A percentile compares a stretch with the other conserved stretches of the same genome.
These are phyloP conservation scores for Melinaea menophilus DNA, from an alignment of 2,888 invertebrate genomes.

Conservation along the genomic window DNA sequence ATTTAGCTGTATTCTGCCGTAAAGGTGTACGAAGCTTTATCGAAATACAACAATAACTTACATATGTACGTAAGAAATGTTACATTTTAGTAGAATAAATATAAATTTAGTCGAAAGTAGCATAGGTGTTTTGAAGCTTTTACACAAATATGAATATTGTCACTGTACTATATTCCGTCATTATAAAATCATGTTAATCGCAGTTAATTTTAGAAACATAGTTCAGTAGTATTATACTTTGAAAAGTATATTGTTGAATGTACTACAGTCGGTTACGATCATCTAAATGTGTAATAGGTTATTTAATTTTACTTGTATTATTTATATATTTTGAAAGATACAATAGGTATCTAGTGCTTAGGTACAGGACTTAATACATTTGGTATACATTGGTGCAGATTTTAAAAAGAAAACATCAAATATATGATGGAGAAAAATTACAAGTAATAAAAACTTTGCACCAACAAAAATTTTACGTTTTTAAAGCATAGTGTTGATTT, in stretches of 20 bases:
- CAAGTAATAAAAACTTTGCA: not conserved
- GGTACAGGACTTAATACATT: no score
- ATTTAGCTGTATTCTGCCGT: slow-evolving; percentile 20
- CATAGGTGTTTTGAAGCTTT: slow-evolving; percentile 76
- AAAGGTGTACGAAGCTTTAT: slow-evolving; percentile 60
- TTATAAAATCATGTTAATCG: slow-evolving; percentile 59
- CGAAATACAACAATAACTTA: slow-evolving; percentile 65
- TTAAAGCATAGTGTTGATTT: slow-evolving; percentile 36
- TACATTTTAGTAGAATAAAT: slow-evolving; percentile 43
- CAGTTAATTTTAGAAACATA: slow-evolving; percentile 49
- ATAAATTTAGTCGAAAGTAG: slow-evolving; percentile 54
- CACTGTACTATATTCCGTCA: slow-evolving; percentile 65
- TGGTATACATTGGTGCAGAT: no score
- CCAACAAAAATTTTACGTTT: slow-evolving; percentile 14
- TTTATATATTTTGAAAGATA: no score
- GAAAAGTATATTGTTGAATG: slow-evolving; percentile 42
- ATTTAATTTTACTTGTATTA: no score
- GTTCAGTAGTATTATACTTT: slow-evolving; percentile 62
- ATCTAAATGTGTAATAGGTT: no score
- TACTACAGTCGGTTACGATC: slow-evolving; percentile 24
- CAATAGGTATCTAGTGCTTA: no score
- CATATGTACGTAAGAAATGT: slow-evolving; percentile 67
- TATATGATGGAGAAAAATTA: no score
- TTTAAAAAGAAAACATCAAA: no score
- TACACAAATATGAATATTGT: slow-evolving; percentile 66